Percentiles rank a stretch among this genome's conserved stretches.
Conservation (phyloP, 2,888 invertebrate species). For the Orchesellides sinensis region DNA sequence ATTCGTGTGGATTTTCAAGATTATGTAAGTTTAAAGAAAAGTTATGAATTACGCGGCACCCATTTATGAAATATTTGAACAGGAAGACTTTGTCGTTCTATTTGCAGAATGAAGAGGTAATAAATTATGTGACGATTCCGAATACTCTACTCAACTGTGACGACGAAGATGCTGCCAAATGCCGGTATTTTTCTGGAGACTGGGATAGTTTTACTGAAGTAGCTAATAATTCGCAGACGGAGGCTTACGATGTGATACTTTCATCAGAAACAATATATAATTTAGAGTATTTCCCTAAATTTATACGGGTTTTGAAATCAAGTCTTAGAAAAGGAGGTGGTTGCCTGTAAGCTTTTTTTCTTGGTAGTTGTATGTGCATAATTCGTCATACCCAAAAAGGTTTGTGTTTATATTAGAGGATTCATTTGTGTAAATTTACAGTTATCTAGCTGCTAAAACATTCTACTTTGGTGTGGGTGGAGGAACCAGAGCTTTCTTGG, state of each 20-base stretch:
- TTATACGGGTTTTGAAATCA: slow-evolving; percentile 83
- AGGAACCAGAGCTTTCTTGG: slow-evolving; percentile 84
- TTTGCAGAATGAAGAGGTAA: slow-evolving; percentile 89
- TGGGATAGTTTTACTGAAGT: slow-evolving; percentile 82
- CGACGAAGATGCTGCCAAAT: slow-evolving; percentile 76
- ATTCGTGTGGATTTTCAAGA: slow-evolving; percentile 90
- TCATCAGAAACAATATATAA: slow-evolving; percentile 97
- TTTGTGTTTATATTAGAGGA: background rate
- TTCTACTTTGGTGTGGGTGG: slow-evolving; percentile 98
- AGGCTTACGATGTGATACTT: slow-evolving; percentile 87
- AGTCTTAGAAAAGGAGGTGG: slow-evolving; percentile 79
- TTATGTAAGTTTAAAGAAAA: slow-evolving; percentile 84
- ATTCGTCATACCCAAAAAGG: background rate
- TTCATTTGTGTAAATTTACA: slow-evolving; percentile 70
- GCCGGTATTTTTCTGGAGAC: slow-evolving; percentile 83
- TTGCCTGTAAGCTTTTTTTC: slow-evolving; percentile 80
- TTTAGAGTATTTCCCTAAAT: slow-evolving; percentile 85
- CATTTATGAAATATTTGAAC: background rate
- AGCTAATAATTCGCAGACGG: slow-evolving; percentile 73
- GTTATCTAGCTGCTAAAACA: slow-evolving; percentile 90
- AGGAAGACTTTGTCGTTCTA: background rate
- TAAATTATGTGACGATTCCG: slow-evolving; percentile 88
- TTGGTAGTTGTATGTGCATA: no score
- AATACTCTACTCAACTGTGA: slow-evolving; percentile 81
- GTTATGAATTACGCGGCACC: background rate